These are phyloP conservation scores for Perdita meconis DNA, from an alignment of 2,888 invertebrate species.

Conservation along the genomic window DNA sequence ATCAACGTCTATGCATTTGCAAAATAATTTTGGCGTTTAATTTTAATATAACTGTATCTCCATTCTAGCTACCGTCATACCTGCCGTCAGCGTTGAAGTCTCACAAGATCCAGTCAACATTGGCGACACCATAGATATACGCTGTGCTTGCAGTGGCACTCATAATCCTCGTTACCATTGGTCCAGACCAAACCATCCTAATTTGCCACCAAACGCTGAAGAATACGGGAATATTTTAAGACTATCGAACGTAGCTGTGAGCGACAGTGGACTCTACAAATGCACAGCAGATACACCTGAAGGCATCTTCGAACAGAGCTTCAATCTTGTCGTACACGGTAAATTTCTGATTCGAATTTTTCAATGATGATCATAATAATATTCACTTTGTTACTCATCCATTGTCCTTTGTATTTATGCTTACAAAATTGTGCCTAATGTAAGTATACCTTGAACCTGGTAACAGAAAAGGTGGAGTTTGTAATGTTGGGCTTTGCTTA, in stretches of 20 bases:
- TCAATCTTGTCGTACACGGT: conserved; percentile 87
- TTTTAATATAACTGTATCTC: neutral
- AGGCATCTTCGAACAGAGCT: conserved; percentile 86
- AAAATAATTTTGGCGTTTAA: neutral
- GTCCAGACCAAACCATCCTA: conserved; percentile 86
- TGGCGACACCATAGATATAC: conserved; percentile 88
- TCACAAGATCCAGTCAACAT: conserved; percentile 85
- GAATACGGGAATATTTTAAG: conserved; percentile 86
- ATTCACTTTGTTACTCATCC: neutral
- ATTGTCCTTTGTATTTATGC: conserved; percentile 24
- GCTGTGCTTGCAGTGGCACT: conserved; percentile 87
- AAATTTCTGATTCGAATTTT: conserved; percentile 55
- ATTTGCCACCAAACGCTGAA: conserved; percentile 86
- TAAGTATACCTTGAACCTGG: conserved; percentile 42
- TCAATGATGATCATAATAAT: neutral
- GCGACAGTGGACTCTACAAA: conserved; percentile 89
- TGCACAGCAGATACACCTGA: conserved; percentile 87
- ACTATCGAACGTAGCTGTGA: conserved; percentile 86
- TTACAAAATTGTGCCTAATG: conserved; percentile 18
- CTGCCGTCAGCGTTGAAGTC: conserved; percentile 80
- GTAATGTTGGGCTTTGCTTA: neutral
- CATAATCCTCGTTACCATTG: conserved; percentile 84
- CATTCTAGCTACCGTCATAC: conserved; percentile 73
- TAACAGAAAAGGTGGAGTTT: no score
- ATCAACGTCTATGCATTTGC: conserved; percentile 18